A percentile compares a stretch with the other conserved stretches of the same genome.
phyloP scores from a whole-genome alignment of 2,888 invertebrate genomes.

The Capitulum mitella region DNA sequence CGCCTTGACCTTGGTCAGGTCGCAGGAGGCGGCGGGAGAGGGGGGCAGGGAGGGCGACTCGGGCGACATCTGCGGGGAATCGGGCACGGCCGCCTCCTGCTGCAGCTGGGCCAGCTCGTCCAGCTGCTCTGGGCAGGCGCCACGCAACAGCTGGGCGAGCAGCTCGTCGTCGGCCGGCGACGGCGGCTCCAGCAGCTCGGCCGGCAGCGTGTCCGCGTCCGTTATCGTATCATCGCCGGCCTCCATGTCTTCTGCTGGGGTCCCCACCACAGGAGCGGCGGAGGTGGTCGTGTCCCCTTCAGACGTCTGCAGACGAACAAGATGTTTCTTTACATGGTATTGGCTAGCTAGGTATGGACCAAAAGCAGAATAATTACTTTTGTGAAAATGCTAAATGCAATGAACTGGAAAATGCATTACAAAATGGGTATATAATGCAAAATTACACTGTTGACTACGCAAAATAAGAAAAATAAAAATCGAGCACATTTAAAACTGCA shows the following conservation, averaged over 20 bases:
- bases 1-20: not conserved
- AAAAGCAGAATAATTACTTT: too few relatives aligned
- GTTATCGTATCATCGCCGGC: slow-evolving; percentile 1
- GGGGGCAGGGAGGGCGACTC: not conserved
- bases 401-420: too few relatives aligned
- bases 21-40: not conserved
- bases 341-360: too few relatives aligned
- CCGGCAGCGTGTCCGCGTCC: not conserved
- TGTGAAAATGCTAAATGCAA: too few relatives aligned
- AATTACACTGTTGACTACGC: too few relatives aligned
- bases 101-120: not conserved
- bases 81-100: not conserved
- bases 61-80: not conserved
- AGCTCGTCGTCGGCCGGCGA: not conserved
- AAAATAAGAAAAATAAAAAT: too few relatives aligned
- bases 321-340: too few relatives aligned
- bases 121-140: not conserved
- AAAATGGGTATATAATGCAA: too few relatives aligned
- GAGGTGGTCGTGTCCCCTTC: not conserved
- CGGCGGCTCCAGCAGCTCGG: not conserved
- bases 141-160: not conserved
- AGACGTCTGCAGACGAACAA: not conserved
- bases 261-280: not conserved
- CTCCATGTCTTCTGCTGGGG: slow-evolving; percentile 21
- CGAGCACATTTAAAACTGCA: too few relatives aligned